Evolutionary conservation across 2,888 invertebrate species (phyloP), one percentile per base, ranked within the genome.

Genomic region (Acleris cristana): DNA sequence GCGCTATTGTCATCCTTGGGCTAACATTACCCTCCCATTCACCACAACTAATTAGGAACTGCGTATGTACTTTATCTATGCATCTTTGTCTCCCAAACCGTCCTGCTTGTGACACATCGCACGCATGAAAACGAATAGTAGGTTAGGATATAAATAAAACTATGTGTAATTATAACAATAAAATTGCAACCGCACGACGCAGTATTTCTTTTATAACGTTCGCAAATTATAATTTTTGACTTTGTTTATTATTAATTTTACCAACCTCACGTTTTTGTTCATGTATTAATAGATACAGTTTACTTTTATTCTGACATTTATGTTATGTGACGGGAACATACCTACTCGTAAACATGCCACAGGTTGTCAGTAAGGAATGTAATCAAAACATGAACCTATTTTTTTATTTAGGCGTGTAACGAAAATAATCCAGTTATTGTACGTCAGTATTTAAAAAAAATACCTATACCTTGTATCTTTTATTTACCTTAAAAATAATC

Each of bases 121-220:
- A 70, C 70, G 70, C 73, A 73, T 71, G 66, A 78, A 67, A 63
- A 73, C 73, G 75, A 76, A 79, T 78, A 80, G 78, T 79, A 80
- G 80, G 81, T 78, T 78, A 76, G 70, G 75, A 77, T 78, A 77
- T 78, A 79, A 79, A 76, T 77, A 77, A 73, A 72, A 78, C 71
- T 57, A 71, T 75, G 75, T 76, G 74, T 76, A 69, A 65, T 76
- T 73, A 76, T 77, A 73, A 74, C 74, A 72, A 76, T 76, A 78
- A 72, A 70, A 70, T 67, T 67, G 71, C 72, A 70, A 72, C 72
- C 74, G 72, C 71, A 71, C 60, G 67, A 64, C 62, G 58, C 53
- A 19, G 19, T 52, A 30, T 30, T 58, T 34, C 44, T 67, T 56
- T 44, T 45, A 49, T 34, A 53, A 21, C 18, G 53, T 53, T 26